A percentile compares a stretch with the other conserved stretches of the same genome.
These are phyloP conservation scores for Hylyphantes graminicola DNA, from an alignment of 1,140 invertebrate species.

Conservation along the genomic window DNA sequence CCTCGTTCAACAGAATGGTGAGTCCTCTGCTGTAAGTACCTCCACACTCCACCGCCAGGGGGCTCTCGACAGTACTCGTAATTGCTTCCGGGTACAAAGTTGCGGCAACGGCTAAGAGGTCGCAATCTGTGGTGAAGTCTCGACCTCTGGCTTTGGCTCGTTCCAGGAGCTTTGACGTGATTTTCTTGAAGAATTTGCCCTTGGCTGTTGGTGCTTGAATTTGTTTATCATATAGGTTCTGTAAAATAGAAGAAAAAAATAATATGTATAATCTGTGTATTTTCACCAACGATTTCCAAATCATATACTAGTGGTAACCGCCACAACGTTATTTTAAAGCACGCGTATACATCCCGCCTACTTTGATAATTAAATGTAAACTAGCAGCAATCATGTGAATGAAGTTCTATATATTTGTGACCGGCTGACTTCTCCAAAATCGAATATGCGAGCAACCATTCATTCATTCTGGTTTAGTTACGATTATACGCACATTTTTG, in stretches of 20 bases:
- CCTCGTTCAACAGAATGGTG: not conserved
- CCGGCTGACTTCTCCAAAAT: no score
- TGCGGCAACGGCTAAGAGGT: constrained; percentile 31
- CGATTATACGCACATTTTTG: no score
- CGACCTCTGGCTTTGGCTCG: not conserved
- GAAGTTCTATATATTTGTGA: no score
- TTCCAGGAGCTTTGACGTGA: not conserved
- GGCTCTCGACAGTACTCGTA: not conserved
- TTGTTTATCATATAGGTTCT: not conserved
- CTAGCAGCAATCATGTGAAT: no score
- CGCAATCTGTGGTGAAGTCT: constrained; percentile 10
- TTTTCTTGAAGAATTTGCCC: not conserved
- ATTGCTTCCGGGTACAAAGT: constrained; percentile 30
- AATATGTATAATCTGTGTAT: not conserved
- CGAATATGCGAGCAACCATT: no score
- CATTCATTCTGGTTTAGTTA: no score
- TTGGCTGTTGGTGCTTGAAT: not conserved
- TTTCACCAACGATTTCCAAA: no score
- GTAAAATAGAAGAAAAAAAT: not conserved
- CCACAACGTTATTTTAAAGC: no score
- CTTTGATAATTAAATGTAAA: no score
- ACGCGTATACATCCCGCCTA: no score
- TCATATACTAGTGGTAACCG: no score
- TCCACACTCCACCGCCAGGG: not conserved
- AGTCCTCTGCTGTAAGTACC: constrained; percentile 7